Base-by-base conservation (phyloP, 2,888 invertebrate species). In the Cartodere bifasciata region DNA sequence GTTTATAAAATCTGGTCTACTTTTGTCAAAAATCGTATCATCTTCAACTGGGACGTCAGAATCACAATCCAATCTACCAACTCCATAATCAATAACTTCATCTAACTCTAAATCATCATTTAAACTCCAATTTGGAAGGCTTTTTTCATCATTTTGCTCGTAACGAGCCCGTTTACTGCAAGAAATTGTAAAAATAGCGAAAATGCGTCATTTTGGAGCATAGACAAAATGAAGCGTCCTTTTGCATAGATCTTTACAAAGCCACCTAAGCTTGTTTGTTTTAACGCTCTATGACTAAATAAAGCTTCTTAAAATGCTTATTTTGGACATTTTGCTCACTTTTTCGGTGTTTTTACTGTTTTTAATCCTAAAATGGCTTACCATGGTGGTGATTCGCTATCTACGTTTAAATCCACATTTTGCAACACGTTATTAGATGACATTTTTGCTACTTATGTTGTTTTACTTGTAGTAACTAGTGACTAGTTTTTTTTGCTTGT, bases 51-150 rank as follows among this genome's bases (percentile, higher is more conserved):
- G 35, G 34, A 42, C 44, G 17, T 55, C 52, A 9, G 50, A 45
- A 38, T 58, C 58, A 39, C 50, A 50, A 27, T 54, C 56, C 28
- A 75, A 50, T 60, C 72, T 66, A 13, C 68, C 65, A 12, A 75
- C 66, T 24, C 75, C 75, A 63, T 70, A 67, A 43, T 74, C 72
- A 41, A 66, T 63, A 31, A 67, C 47, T 28, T 65, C 62, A 39
- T 68, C 66, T 12, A 64, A 55, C 34, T 62, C 57, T 22, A 65
- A 58, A 16, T 54, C 50, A 21, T 48, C 49, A 25, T 48, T 50
- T 27, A 58, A 45, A 31, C 49, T 54, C 58, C 57, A 58, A 14
- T 43, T 34, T 15, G 38, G 36, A 28, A 39, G 37, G 29, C 36
- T 39, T 29, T 42, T 38, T 6, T 28, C 16, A 17, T 39, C 35